Base-by-base conservation (phyloP, 2,113 vertebrate genomes). In the Pycnonotus jocosus region DNA sequence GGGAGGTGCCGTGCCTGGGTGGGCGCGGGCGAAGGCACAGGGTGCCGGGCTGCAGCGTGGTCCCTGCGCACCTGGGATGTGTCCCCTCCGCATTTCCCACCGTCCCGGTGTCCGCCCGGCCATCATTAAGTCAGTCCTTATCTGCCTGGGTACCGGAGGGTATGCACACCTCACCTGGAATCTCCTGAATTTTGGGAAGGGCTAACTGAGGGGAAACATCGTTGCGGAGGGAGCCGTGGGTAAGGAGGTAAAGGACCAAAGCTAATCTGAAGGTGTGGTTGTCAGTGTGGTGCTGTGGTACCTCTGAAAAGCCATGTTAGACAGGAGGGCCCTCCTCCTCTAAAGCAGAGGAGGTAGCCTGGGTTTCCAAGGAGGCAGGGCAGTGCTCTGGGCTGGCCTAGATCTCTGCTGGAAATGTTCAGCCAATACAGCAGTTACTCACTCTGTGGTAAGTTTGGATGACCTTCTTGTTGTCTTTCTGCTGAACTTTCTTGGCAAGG, bases 51-150 rank as follows among this genome's bases (percentile, higher is more conserved):
- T 11, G 57, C 57, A 6, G 47, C 57, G 0, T 0, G 45, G 45
- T 11, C 81, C 44, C 1, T 4, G 19, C 30, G 25, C 61, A 8
- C 44, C 72, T 42, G 62, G 14, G 4, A 3, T 19, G n/a, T 4
- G 16, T 22, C 13, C 42, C 17, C 58, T 9, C 68, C 17, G 2
- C 31, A 0, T 5, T 27, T 3, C 37, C 10, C n/a, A 0, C 17
- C 1, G 8, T 8, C 5, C 21, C 10, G 5, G 20, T 5, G 38
- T 19, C 64, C 3, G 58, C 18, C n/a, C 20, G 7, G 31, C 48
- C 53, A 0, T 10, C 4, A 0, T 3, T 6, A 2, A 15, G 10
- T 11, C 23, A 12, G 40, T 19, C n/a, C 24, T 1, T 5, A 6
- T 19, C 30, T 31, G 28, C 45, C 7, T 7, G 83, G 9, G 31